Evolutionary conservation across 2,113 vertebrate genomes (phyloP), one percentile per base, ranked within the genome.

Genomic region (Sinocyclocheilus anophthalmus): DNA sequence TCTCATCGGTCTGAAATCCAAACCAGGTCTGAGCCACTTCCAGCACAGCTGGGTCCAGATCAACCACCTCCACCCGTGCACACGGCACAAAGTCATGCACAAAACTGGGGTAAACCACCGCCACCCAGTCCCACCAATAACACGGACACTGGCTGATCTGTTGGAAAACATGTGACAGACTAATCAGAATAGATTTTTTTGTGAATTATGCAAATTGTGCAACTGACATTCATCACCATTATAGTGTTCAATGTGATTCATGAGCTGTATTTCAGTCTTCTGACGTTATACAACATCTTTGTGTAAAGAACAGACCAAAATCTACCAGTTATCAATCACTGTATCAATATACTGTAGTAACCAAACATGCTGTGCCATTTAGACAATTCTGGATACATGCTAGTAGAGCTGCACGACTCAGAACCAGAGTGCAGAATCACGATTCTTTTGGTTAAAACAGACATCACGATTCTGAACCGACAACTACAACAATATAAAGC

Each of bases 81-180:
- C 88, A 85, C 0, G 93, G 95, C 87, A 99, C 96, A 90, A 97
- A 97, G 90, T 99, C 96, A 0, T 97, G 96, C 77, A 99, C 67
- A 39, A 99, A 99, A 99, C 92, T 98, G 96, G 9, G 98, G 96
- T 81, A 99, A 94, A 76, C 96, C 97, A 87, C 97, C 98, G 0
- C 98, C 98, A 0, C 98, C 98, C 0, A 99, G 96, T 18, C 98
- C 97, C 59, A 99, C 96, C 86, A 99, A 93, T 84, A 99, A 90
- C 90, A 99, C 90, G 0, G 94, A 92, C 83, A 97, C 86, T 0
- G 87, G 88, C 3, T 85, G 84, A 70, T 95, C 98, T 98, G 93
- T 24, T 12, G 61, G 26, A 75, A 11, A 55, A 57, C 18, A 39
- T 7, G 10, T 78, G n/a, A 30, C 9, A 4, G 10, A 75, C 42